A percentile compares a stretch with the other conserved stretches of the same genome.
Conservation (phyloP, 53 echinoderm and acorn worm species). For the Crossaster papposus region DNA sequence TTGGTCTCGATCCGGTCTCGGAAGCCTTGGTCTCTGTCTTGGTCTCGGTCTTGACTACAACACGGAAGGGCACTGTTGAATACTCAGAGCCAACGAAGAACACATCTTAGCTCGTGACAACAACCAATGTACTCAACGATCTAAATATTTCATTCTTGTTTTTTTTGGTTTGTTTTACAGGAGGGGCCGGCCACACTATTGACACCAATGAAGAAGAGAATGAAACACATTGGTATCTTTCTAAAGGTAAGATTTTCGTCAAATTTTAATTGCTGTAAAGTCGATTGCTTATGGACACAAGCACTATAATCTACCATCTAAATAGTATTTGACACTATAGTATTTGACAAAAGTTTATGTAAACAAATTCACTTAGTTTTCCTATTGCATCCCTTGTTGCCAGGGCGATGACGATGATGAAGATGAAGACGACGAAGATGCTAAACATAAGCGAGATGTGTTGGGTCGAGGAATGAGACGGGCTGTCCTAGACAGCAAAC, state of each 20-base stretch:
- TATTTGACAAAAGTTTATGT: not conserved
- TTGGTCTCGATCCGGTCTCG: no score
- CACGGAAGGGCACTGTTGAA: no score
- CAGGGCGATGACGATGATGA: conserved; percentile 88
- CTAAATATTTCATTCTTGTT: not conserved
- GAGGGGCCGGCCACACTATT: conserved; percentile 79
- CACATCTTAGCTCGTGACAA: no score
- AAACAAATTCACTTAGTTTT: not conserved
- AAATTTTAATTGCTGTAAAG: no score
- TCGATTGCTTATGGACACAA: not conserved
- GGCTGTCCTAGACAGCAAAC: no score
- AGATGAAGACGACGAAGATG: conserved; percentile 71
- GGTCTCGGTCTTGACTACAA: no score
- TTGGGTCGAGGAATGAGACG: no score
- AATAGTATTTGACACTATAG: no score
- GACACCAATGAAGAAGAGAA: conserved; percentile 93
- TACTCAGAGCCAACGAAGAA: no score
- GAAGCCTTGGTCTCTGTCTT: no score
- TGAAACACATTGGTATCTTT: conserved; percentile 95
- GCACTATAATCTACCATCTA: not conserved
- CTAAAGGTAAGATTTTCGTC: conserved; percentile 74
- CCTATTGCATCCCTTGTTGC: not conserved
- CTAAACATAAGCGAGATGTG: conserved; percentile 12
- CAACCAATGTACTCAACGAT: no score
- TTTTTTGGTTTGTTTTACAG: conserved; percentile 39